Base-by-base conservation (phyloP, 1,140 invertebrate species). In the Drosophila santomea region DNA sequence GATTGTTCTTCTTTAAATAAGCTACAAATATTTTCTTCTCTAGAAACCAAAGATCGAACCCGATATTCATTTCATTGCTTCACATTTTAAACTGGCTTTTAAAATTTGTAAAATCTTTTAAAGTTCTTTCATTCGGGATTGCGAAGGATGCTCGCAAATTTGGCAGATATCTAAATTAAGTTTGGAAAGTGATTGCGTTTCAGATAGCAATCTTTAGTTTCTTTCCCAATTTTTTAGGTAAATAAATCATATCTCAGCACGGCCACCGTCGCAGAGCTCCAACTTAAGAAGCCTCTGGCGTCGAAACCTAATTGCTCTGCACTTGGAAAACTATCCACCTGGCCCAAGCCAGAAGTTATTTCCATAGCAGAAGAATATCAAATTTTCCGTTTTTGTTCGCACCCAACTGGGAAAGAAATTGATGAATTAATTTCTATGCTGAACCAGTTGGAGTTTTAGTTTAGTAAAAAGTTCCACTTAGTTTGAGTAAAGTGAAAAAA, bases 381-480 rank as follows among this genome's bases (percentile, higher is more conserved):
- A 50, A 74, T 56, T 74, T 44, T 20, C 58, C 43, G 17, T 74
- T 74, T 73, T 72, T 60, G 39, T 50, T 60, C 12, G 20, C 38
- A 56, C 43, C 41, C 12, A 48, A 69, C 35, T 17, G 35, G 28
- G n/a, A 20, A 41, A 74, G 38, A 51, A 74, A 74, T 50, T 74
- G 39, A 39, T 36, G 12, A 50, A 57, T 74, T 74, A 39, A 74
- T 74, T 74, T 74, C 59, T 71, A 74, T 74, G 45, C 64, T 59
- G 45, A 35, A 44, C 60, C 43, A 56, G 59, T 74, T 74, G 38
- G 48, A 63, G 51, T 64, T 63, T 43, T 28, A 6, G 32, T 61
- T 35, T 7, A 28, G 32, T 39, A 59, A 74, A 80, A 80, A 80
- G 28, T 80, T 80, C 10, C 28, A 48, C 58, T 64, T 50, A 55